A percentile compares a stretch with the other conserved stretches of the same genome.
Conservation (phyloP, 2,113 vertebrate genomes). For the Saguinus midas region DNA sequence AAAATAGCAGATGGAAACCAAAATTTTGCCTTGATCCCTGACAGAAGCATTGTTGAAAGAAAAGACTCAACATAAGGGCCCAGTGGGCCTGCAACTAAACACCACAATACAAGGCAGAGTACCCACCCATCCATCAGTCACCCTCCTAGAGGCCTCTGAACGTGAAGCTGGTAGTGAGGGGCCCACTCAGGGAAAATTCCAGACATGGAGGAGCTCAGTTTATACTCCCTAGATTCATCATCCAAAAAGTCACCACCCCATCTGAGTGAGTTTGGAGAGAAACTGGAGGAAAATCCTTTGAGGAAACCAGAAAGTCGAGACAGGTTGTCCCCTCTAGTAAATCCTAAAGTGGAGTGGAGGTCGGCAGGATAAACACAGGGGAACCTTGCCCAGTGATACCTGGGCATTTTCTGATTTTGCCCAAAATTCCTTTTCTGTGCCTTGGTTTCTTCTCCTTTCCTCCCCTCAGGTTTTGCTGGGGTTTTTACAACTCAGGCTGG, state of each 20-base stretch:
- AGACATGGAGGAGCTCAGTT: background rate
- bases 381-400: background rate
- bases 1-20: background rate
- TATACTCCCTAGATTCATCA: background rate
- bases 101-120: background rate
- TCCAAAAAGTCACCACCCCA: background rate
- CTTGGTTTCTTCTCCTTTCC: background rate
- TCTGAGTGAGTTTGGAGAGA: background rate
- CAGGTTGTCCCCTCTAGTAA: background rate
- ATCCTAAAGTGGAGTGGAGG: background rate
- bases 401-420: background rate
- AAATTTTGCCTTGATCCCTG: background rate
- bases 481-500: slow-evolving; percentile 2
- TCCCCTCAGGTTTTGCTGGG: background rate
- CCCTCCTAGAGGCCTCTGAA: background rate
- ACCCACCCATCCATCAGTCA: background rate
- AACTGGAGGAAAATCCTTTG: background rate
- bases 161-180: background rate
- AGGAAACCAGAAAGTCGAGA: background rate
- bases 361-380: background rate
- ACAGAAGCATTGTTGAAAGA: background rate
- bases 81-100: background rate
- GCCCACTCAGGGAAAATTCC: background rate
- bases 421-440: background rate
- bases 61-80: background rate